Conservation (phyloP, 1,140 invertebrate genomes). For the Phthorimaea operculella region DNA sequence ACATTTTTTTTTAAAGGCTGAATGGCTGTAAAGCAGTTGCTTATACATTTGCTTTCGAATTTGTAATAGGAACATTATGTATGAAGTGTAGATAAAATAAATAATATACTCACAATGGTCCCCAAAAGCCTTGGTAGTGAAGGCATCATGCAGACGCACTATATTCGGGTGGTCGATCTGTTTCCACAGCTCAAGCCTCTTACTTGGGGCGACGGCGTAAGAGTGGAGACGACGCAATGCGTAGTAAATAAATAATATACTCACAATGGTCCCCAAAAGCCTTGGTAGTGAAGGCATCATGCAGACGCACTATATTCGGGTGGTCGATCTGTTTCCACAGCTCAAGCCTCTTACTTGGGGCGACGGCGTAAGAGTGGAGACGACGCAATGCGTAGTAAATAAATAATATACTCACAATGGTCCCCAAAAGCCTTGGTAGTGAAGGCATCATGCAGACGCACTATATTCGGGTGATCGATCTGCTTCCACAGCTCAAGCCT, state of each 20-base stretch:
- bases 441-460: slow-evolving; percentile 92
- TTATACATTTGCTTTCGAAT: too few relatives aligned
- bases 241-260: slow-evolving; percentile 72
- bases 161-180: slow-evolving; percentile 93
- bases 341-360: slow-evolving; percentile 89
- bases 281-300: slow-evolving; percentile 96
- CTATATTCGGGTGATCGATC: slow-evolving; percentile 92
- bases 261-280: slow-evolving; percentile 95
- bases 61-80: too few relatives aligned
- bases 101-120: slow-evolving; percentile 85
- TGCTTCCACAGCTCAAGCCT: slow-evolving; percentile 94
- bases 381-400: slow-evolving; percentile 89
- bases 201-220: slow-evolving; percentile 84
- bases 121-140: slow-evolving; percentile 95
- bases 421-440: slow-evolving; percentile 96
- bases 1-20: too few relatives aligned
- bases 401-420: slow-evolving; percentile 79
- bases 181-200: slow-evolving; percentile 94
- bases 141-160: slow-evolving; percentile 90
- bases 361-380: slow-evolving; percentile 86
- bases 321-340: slow-evolving; percentile 95
- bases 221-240: slow-evolving; percentile 92
- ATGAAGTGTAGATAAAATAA: too few relatives aligned
- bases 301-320: slow-evolving; percentile 91
- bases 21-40: too few relatives aligned